Evolutionary conservation across 2,888 invertebrate genomes (phyloP).

Genomic region (Oeneis ivallda): DNA sequence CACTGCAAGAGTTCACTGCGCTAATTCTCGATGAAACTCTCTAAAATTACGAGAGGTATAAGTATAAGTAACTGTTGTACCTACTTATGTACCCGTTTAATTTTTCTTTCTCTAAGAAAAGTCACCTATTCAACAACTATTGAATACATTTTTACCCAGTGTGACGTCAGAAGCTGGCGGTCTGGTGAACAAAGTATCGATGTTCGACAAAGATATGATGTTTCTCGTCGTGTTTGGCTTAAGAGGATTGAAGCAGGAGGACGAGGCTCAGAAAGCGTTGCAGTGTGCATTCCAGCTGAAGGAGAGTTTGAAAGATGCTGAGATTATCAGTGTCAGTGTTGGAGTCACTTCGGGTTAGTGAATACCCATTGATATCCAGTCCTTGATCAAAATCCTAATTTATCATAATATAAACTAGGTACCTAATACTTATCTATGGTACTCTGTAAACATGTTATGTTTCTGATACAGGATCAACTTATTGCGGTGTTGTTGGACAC

Average conservation of each 20-base stretch:
- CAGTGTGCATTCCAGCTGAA: constrained; percentile 83
- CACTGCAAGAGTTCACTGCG: too few relatives aligned
- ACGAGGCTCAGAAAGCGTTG: constrained; percentile 85
- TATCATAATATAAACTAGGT: too few relatives aligned
- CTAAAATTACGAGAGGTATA: too few relatives aligned
- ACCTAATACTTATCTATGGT: too few relatives aligned
- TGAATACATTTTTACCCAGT: constrained; percentile 46
- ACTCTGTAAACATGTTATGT: not conserved
- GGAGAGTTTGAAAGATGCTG: constrained; percentile 64
- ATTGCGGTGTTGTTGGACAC: constrained; percentile 89
- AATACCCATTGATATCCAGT: not conserved
- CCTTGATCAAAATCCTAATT: not conserved
- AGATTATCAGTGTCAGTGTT: constrained; percentile 81
- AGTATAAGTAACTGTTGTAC: too few relatives aligned
- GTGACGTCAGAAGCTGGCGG: constrained; percentile 78
- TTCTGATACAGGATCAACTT: constrained; percentile 80
- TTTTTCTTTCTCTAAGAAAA: too few relatives aligned
- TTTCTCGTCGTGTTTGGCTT: constrained; percentile 87
- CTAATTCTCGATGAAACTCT: too few relatives aligned
- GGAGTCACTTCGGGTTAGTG: constrained; percentile 84
- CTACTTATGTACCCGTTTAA: too few relatives aligned
- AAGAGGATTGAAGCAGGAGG: constrained; percentile 86
- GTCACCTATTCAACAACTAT: too few relatives aligned
- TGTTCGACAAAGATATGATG: constrained; percentile 88
- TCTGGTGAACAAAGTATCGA: constrained; percentile 84